Percentiles rank a stretch among this genome's conserved stretches.
Conservation (phyloP, 2,888 invertebrate genomes). For the Allolobophora icterica region DNA sequence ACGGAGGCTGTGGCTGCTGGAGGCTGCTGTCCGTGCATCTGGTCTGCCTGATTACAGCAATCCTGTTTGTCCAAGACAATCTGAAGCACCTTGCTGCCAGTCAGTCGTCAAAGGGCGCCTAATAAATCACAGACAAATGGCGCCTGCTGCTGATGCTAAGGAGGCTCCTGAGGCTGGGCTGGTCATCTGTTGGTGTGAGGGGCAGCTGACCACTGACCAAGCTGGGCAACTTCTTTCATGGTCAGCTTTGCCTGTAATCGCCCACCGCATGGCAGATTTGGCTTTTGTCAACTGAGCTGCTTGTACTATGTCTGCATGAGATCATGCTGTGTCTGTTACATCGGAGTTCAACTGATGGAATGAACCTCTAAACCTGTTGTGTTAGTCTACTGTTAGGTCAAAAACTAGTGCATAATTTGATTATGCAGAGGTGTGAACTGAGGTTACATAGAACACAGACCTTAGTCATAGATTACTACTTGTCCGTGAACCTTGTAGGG, state of each 20-base stretch:
- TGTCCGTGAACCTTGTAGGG: neutral
- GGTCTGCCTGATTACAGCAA: neutral
- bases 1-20: neutral
- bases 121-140: conserved; percentile 14
- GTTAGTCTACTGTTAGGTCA: no score
- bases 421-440: neutral
- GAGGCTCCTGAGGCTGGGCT: conserved; percentile 1
- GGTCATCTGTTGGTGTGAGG: neutral
- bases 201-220: neutral
- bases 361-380: neutral
- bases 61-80: neutral
- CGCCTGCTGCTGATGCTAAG: conserved; percentile 1
- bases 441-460: neutral
- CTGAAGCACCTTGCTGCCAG: conserved; percentile 23
- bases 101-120: conserved; percentile 17
- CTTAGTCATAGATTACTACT: neutral
- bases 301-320: neutral
- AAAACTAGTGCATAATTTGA: neutral
- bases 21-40: neutral
- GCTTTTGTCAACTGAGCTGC: neutral
- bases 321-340: neutral
- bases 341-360: neutral
- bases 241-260: no score
- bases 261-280: no score
- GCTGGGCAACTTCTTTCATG: neutral